Conservation (phyloP, 1,140 invertebrate species). For the Sminthurides bifidus region DNA sequence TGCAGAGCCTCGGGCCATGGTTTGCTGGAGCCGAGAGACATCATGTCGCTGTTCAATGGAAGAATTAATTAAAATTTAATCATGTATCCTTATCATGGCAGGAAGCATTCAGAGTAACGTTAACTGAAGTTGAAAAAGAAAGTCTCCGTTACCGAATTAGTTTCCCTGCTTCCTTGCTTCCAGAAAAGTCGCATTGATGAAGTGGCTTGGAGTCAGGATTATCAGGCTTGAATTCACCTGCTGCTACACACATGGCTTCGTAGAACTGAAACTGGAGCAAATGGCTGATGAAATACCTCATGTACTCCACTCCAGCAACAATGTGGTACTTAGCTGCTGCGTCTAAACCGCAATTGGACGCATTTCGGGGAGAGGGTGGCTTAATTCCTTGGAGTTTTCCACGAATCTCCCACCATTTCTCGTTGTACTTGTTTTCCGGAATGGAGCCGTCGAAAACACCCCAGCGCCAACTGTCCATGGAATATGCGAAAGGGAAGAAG, state of each 20-base stretch:
- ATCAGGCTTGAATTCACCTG: conserved; percentile 32
- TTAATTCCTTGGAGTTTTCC: conserved; percentile 37
- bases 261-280: conserved; percentile 41
- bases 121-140: background rate
- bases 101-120: background rate
- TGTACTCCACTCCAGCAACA: conserved; percentile 38
- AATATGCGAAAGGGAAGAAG: conserved; percentile 40
- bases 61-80: background rate
- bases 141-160: conserved; percentile 34
- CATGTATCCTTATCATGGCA: background rate
- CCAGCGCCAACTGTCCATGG: conserved; percentile 42
- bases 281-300: conserved; percentile 37
- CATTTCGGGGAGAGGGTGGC: conserved; percentile 33
- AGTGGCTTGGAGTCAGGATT: conserved; percentile 33
- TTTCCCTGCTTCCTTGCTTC: conserved; percentile 38
- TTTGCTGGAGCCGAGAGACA: conserved; percentile 38
- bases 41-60: conserved; percentile 36
- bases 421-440: conserved; percentile 35
- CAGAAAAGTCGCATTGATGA: conserved; percentile 40
- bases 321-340: conserved; percentile 42
- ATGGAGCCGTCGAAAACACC: conserved; percentile 38
- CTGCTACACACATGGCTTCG: conserved; percentile 37
- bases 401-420: conserved; percentile 41
- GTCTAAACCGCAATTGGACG: conserved; percentile 37
- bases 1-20: conserved; percentile 39